phyloP scores from a whole-genome alignment of 2,797 vertebrate genomes.

The Anabacerthia variegaticeps region DNA sequence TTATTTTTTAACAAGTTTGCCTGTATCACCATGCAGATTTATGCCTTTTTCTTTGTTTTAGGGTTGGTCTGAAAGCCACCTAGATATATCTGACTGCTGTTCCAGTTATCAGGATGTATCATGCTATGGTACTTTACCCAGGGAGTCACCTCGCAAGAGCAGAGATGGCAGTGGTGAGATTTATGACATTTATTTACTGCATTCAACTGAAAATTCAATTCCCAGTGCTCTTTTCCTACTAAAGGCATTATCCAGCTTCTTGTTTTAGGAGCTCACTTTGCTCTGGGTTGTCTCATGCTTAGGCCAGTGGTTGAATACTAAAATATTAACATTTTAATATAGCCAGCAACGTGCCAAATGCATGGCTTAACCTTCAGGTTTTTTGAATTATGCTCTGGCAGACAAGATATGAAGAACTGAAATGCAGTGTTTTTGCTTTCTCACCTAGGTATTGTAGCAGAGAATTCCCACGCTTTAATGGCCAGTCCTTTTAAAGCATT shows the following conservation, averaged over 20 bases:
- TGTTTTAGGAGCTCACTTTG: background rate
- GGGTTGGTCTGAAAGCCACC: slow-evolving; percentile 85
- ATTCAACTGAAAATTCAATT: background rate
- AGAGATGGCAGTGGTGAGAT: slow-evolving; percentile 82
- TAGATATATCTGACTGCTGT: slow-evolving; percentile 81
- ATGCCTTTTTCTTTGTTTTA: slow-evolving; percentile 53
- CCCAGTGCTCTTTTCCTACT: background rate
- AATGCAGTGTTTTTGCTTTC: background rate
- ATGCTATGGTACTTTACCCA: slow-evolving; percentile 80
- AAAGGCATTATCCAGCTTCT: background rate
- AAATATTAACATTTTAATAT: background rate
- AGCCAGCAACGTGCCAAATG: background rate
- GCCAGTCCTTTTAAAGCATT: slow-evolving; percentile 93
- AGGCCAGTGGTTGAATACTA: background rate
- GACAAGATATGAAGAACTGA: background rate
- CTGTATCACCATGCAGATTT: background rate
- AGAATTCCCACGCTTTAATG: slow-evolving; percentile 86
- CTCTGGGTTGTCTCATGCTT: background rate
- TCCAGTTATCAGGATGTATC: slow-evolving; percentile 83
- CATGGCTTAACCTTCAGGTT: background rate
- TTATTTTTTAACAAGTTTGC: background rate
- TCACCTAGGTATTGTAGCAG: slow-evolving; percentile 78
- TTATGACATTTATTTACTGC: background rate
- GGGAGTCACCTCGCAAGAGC: slow-evolving; percentile 86
- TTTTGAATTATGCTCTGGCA: background rate